Conservation (phyloP, 2,888 invertebrate species). For the Catonia carolina region DNA sequence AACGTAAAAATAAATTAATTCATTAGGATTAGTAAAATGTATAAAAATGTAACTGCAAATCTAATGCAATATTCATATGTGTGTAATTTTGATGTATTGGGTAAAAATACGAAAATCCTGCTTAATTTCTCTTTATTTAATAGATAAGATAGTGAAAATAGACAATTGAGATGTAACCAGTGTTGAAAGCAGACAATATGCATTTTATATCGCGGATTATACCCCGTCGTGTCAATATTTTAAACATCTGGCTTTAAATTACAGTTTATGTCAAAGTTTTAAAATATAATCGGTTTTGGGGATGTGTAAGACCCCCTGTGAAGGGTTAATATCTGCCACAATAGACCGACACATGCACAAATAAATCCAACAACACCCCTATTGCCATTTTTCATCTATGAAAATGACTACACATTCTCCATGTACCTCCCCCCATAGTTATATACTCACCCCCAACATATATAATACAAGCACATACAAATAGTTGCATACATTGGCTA, state of each 20-base stretch:
- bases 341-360: conserved; percentile 14
- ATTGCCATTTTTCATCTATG: conserved; percentile 21
- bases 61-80: too few species aligned
- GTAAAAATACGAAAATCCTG: too few species aligned
- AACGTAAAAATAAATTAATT: too few species aligned
- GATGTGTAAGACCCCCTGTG: conserved; percentile 13
- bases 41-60: too few species aligned
- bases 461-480: too few species aligned
- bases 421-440: too few species aligned
- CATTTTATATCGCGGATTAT: conserved; percentile 11
- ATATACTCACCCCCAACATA: too few species aligned
- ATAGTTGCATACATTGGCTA: too few species aligned
- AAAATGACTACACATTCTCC: conserved; percentile 25
- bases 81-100: too few species aligned
- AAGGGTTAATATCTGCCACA: conserved; percentile 16
- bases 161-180: conserved; percentile 9
- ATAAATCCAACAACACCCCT: conserved; percentile 16
- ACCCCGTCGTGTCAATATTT: conserved; percentile 24
- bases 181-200: background rate
- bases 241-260: conserved; percentile 27
- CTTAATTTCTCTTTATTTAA: too few species aligned
- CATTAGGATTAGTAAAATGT: too few species aligned
- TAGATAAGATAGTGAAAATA: too few species aligned
- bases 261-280: conserved; percentile 27
- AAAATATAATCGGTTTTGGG: conserved; percentile 23